Evolutionary conservation across 2,888 invertebrate genomes (phyloP).

Genomic region (Eledona agricola): DNA sequence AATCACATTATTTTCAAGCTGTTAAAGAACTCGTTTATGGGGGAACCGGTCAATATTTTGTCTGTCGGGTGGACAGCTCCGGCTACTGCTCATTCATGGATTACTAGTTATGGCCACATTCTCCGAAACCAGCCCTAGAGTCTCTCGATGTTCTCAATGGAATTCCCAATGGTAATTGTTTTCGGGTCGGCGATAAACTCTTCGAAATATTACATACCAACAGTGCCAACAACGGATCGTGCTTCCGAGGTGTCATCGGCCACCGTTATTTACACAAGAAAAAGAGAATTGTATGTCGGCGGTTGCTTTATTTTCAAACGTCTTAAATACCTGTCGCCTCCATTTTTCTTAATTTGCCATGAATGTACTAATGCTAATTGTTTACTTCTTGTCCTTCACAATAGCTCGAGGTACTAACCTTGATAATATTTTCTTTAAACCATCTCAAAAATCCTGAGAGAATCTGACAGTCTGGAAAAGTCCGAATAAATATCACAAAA

Average conservation of each 20-base stretch:
- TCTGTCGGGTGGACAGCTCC: conserved; percentile 51
- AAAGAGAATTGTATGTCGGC: no score
- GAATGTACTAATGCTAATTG: no score
- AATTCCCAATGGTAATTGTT: conserved; percentile 49
- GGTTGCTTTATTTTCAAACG: conserved; percentile 13
- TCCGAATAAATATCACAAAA: no score
- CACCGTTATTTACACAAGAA: no score
- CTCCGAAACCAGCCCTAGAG: conserved; percentile 43
- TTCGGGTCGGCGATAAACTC: conserved; percentile 46
- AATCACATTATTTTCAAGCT: conserved; percentile 57
- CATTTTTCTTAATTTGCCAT: no score
- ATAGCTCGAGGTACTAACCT: no score
- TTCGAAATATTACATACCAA: conserved; percentile 40
- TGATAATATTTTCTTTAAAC: no score
- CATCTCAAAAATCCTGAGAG: no score
- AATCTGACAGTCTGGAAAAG: no score
- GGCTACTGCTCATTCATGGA: conserved; percentile 55
- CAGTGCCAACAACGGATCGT: no score
- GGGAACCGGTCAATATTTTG: conserved; percentile 56
- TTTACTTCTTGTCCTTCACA: no score
- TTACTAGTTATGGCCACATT: conserved; percentile 47
- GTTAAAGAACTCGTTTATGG: conserved; percentile 56
- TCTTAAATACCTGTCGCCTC: conserved; percentile 14
- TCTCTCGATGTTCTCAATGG: conserved; percentile 45
- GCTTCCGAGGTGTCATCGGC: no score